Base-by-base conservation (phyloP, 2,797 vertebrate species). In the Anabas testudineus region DNA sequence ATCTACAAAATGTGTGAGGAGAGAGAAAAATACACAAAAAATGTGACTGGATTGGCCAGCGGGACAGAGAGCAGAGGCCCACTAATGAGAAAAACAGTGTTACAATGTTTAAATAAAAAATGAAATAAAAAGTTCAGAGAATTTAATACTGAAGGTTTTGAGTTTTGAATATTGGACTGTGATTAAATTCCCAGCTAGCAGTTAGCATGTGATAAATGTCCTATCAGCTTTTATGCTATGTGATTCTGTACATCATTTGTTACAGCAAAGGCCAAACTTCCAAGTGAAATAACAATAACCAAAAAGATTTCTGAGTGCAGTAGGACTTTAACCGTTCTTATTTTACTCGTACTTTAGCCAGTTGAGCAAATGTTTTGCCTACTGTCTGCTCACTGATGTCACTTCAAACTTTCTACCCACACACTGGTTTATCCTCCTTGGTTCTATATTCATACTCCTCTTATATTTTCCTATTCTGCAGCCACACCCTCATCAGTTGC, bases 401-500 rank as follows among this genome's bases (percentile, higher is more conserved):
- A 7, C 30, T 66, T 73, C 46, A 54, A 69, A 67, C 18, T 37
- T 67, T 66, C 51, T 37, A 52, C 37, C 37, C 45, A 75, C 49
- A n/a, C 15, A 47, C 56, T 65, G 67, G 43, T 69, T 63, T 37
- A 46, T 26, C 41, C 37, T 61, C 9, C 9, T 57, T 16, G 28
- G 34, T 46, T 41, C 22, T n/a, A 52, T 39, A 47, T 60, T 78
- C 15, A 71, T 47, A 59, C 71, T 55, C 43, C 37, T 72, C 51
- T 47, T 45, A 34, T 39, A 36, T 59, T 78, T 76, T 80, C 49
- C 60, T 62, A 21, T 67, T 51, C 16, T 12, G 46, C 14, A 43
- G 54, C 75, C 74, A 82, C 74, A 69, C 69, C 76, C 83, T 74
- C 24, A 51, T 64, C 67, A 84, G 68, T 76, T 83, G 69, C 63